Percentiles rank a stretch among this genome's conserved stretches.
phyloP scores from a whole-genome alignment of 2,888 invertebrate genomes.

The Oligia fasciuncula region DNA sequence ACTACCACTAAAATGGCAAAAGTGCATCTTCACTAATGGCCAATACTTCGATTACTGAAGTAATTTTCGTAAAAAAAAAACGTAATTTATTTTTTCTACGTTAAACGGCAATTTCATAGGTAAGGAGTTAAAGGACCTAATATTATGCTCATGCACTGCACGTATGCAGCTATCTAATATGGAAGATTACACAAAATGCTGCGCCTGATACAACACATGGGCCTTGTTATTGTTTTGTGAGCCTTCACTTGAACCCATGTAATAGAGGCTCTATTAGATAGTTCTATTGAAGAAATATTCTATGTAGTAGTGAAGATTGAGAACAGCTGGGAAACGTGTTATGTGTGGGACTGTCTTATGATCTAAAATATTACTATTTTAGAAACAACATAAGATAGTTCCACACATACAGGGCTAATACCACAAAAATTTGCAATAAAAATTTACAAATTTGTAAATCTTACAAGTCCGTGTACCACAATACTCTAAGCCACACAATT shows the following conservation, averaged over 20 bases:
- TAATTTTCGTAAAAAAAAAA: too few relatives aligned
- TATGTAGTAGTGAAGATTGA: not conserved
- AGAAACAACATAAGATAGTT: not conserved
- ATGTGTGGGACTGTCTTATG: not conserved
- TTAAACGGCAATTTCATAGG: too few relatives aligned
- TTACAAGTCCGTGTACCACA: not conserved
- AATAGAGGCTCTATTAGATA: slow-evolving; percentile 10
- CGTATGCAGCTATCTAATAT: slow-evolving; percentile 31
- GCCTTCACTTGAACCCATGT: slow-evolving; percentile 21
- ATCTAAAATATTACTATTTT: not conserved
- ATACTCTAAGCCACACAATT: not conserved
- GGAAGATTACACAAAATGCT: slow-evolving; percentile 37
- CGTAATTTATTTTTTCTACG: too few relatives aligned
- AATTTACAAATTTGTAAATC: not conserved
- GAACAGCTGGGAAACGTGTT: not conserved
- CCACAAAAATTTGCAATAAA: not conserved
- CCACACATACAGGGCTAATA: not conserved
- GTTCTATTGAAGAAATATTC: not conserved
- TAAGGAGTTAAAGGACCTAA: too few relatives aligned
- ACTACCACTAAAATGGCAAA: too few relatives aligned
- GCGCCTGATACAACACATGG: slow-evolving; percentile 23
- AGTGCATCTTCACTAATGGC: too few relatives aligned
- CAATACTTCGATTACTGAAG: too few relatives aligned
- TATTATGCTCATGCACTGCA: not conserved
- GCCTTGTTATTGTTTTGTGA: slow-evolving; percentile 24